Percentiles rank a stretch among this genome's conserved stretches.
phyloP scores from a whole-genome alignment of 2,797 vertebrate genomes.

The Acrossocheilus fasciatus region DNA sequence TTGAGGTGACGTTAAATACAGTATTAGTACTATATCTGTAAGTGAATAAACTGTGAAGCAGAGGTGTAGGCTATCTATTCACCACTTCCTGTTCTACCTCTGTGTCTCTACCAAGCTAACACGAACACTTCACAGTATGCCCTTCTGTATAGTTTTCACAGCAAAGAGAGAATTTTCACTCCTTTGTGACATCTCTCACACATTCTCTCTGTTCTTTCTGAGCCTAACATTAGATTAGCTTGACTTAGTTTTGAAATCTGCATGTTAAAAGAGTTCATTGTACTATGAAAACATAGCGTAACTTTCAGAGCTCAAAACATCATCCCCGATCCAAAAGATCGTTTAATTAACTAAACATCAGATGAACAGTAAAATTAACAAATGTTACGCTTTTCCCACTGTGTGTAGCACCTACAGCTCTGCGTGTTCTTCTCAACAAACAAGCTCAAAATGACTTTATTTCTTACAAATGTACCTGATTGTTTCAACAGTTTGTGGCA shows the following conservation, averaged over 20 bases:
- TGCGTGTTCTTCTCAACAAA: neutral
- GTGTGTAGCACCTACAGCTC: neutral
- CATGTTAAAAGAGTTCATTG: neutral
- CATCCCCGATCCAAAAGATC: neutral
- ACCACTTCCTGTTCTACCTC: neutral
- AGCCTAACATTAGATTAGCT: neutral
- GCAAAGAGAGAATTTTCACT: conserved; percentile 68
- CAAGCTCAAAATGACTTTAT: neutral
- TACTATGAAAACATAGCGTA: neutral
- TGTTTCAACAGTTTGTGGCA: neutral
- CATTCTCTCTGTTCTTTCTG: neutral
- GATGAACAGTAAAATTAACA: neutral
- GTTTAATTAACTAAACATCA: neutral
- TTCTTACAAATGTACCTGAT: neutral
- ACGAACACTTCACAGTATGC: conserved; percentile 37
- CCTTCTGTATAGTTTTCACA: conserved; percentile 59
- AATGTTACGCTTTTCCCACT: neutral
- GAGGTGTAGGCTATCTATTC: conserved; percentile 3
- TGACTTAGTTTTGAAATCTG: neutral
- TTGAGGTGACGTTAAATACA: conserved; percentile 2
- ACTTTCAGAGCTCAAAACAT: neutral
- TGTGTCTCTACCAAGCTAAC: neutral
- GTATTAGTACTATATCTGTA: neutral
- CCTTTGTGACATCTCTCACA: conserved; percentile 56
- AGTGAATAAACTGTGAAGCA: neutral